Evolutionary conservation across 2,113 vertebrate genomes (phyloP).

Genomic region (Tricholaema leucomelas): DNA sequence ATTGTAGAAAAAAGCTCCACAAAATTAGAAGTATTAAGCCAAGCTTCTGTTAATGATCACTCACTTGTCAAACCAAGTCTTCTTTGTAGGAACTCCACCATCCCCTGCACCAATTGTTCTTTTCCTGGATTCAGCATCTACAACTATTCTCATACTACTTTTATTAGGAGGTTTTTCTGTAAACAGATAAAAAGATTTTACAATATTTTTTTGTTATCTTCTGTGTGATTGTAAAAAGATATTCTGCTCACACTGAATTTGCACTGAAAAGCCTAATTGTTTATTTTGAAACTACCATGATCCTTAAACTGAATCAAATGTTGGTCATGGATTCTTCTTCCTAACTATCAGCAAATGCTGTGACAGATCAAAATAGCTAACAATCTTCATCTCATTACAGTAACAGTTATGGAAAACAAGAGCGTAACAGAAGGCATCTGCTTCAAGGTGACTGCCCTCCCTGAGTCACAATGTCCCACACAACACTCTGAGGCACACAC

Average conservation of each 20-base stretch:
- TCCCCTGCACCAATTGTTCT: conserved; percentile 83
- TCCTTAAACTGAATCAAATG: neutral
- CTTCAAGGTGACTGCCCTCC: neutral
- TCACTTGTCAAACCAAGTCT: conserved; percentile 98
- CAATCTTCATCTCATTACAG: neutral
- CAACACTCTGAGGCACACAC: neutral
- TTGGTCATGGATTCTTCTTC: neutral
- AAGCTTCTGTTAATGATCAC: conserved; percentile 31
- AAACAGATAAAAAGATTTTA: conserved; percentile 48
- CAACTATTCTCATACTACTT: conserved; percentile 93
- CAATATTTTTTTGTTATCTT: neutral
- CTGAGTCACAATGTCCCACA: neutral
- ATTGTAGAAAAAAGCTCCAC: neutral
- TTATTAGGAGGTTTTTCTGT: conserved; percentile 90
- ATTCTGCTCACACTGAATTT: neutral
- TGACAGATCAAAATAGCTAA: neutral
- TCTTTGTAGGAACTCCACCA: conserved; percentile 83
- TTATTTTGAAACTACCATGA: neutral
- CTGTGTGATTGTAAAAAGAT: neutral
- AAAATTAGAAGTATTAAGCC: neutral
- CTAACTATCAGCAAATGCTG: neutral
- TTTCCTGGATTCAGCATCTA: conserved; percentile 95
- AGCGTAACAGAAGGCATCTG: conserved; percentile 4
- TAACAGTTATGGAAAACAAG: neutral
- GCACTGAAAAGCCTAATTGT: neutral